A percentile compares a stretch with the other conserved stretches of the same genome.
Conservation (phyloP, 1,140 invertebrate species). For the Trichonephila inaurata region DNA sequence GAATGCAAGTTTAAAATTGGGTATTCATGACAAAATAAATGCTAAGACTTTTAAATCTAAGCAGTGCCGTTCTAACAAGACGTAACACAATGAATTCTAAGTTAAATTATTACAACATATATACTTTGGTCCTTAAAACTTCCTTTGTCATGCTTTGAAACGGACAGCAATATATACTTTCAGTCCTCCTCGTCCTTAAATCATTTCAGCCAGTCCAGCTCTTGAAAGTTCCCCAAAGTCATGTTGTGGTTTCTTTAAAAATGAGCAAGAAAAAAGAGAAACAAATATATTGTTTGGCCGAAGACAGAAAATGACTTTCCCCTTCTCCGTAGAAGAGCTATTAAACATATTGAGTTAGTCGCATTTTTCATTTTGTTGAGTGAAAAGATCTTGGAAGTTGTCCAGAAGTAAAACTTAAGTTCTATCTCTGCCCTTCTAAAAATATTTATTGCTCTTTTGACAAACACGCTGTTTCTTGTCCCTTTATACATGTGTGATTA, state of each 20-base stretch:
- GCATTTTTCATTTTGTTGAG: slow-evolving; percentile 43
- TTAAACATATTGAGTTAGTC: slow-evolving; percentile 63
- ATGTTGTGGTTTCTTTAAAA: slow-evolving; percentile 40
- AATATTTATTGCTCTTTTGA: slow-evolving; percentile 52
- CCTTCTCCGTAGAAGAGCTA: neutral
- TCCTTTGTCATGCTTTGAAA: neutral
- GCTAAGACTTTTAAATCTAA: no score
- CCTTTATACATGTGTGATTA: neutral
- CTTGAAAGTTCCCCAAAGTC: neutral
- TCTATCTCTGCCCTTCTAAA: slow-evolving; percentile 27
- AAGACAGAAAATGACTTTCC: slow-evolving; percentile 36
- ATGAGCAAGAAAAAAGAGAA: neutral
- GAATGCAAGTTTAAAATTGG: no score
- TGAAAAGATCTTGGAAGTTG: neutral
- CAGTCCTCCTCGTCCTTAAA: neutral
- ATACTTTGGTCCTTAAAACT: neutral
- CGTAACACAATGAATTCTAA: no score
- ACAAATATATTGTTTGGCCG: slow-evolving; percentile 30
- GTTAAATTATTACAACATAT: no score
- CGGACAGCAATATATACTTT: neutral
- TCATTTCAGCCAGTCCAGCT: slow-evolving; percentile 16
- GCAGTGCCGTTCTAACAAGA: no score
- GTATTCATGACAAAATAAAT: no score
- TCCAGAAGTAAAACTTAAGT: slow-evolving; percentile 34
- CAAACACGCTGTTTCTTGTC: slow-evolving; percentile 39